These are phyloP conservation scores for Anticlea derivata DNA, from an alignment of 2,888 invertebrate species.

Conservation along the genomic window DNA sequence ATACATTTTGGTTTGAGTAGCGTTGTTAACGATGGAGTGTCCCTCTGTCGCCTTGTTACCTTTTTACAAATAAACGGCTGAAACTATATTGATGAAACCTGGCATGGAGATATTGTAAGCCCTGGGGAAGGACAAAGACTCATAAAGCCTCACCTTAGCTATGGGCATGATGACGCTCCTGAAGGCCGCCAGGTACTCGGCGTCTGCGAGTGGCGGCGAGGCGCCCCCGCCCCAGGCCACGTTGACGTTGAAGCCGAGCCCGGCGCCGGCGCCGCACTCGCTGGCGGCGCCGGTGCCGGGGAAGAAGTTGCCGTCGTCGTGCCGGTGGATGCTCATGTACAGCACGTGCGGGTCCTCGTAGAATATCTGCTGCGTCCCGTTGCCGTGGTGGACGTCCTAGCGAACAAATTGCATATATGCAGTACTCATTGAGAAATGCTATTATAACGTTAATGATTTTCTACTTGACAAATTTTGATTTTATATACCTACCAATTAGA, in stretches of 20 bases:
- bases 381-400: constrained; percentile 98
- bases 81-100: too few species aligned
- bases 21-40: too few species aligned
- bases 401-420: too few species aligned
- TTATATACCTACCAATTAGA: too few species aligned
- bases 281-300: constrained; percentile 99
- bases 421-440: too few species aligned
- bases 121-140: too few species aligned
- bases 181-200: constrained; percentile 98
- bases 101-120: too few species aligned
- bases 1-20: too few species aligned
- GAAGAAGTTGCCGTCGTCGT: constrained; percentile 99
- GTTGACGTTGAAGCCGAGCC: constrained; percentile 97
- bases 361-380: constrained; percentile 99
- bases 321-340: constrained; percentile 98
- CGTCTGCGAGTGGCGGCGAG: constrained; percentile 96
- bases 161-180: constrained; percentile 98
- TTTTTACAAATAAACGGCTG: too few species aligned
- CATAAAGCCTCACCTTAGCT: constrained; percentile 83
- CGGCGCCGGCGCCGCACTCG: constrained; percentile 95
- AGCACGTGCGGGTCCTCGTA: constrained; percentile 97
- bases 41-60: too few species aligned
- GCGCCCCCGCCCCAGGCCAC: constrained; percentile 97
- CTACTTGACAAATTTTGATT: too few species aligned
- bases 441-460: too few species aligned